These are phyloP conservation scores for Bubo bubo DNA, from an alignment of 2,113 vertebrate species.

Conservation along the genomic window DNA sequence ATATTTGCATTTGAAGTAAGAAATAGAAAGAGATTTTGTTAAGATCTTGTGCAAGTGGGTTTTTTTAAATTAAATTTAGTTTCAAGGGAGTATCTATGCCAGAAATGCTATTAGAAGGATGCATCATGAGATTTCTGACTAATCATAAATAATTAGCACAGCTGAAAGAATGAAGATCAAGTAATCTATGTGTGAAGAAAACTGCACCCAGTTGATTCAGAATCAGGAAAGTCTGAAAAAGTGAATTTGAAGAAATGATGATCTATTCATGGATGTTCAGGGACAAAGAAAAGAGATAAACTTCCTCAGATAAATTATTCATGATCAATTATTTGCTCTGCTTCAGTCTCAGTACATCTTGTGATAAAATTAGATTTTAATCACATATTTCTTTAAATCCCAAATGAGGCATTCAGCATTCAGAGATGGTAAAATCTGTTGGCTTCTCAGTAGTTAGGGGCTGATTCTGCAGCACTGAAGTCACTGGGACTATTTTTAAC, in stretches of 20 bases:
- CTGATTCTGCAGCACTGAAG: slow-evolving; percentile 11
- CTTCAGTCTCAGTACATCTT: slow-evolving; percentile 41
- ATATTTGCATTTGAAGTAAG: not conserved
- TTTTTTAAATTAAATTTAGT: not conserved
- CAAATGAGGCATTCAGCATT: slow-evolving; percentile 51
- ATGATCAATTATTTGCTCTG: slow-evolving; percentile 56
- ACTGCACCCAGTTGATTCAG: not conserved
- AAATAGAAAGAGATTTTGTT: not conserved
- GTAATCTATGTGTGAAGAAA: slow-evolving; percentile 4
- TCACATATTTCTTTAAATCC: slow-evolving; percentile 56
- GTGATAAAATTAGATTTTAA: slow-evolving; percentile 68
- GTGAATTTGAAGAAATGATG: slow-evolving; percentile 34
- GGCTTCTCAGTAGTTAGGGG: not conserved
- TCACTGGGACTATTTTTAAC: slow-evolving; percentile 34
- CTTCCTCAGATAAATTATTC: slow-evolving; percentile 61
- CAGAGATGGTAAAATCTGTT: slow-evolving; percentile 12
- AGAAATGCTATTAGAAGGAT: not conserved
- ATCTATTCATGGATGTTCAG: slow-evolving; percentile 46
- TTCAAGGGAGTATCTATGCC: not conserved
- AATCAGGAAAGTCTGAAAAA: slow-evolving; percentile 38
- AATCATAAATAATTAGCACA: slow-evolving; percentile 18
- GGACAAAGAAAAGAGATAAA: slow-evolving; percentile 46
- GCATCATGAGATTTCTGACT: not conserved
- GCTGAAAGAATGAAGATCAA: not conserved
- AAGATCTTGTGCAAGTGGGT: not conserved